Percentiles rank a stretch among this genome's conserved stretches.
Evolutionary conservation across 2,113 vertebrate genomes (phyloP).

Genomic region (Gavialis gangeticus): DNA sequence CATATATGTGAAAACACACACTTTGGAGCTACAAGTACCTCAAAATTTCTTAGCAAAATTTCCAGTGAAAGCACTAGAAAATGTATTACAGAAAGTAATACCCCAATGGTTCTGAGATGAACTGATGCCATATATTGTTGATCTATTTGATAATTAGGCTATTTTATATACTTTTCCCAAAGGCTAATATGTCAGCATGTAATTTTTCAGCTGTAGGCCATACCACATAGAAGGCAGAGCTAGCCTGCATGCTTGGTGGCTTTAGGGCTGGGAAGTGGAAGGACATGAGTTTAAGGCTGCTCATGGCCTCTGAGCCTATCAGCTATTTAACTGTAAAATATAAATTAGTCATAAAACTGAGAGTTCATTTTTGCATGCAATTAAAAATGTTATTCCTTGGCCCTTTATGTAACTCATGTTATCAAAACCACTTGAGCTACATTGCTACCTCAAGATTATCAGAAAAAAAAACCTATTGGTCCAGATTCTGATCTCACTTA

Average conservation of each 20-base stretch:
- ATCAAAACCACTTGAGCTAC: neutral
- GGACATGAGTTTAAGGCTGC: neutral
- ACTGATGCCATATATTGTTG: neutral
- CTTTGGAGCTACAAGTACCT: conserved; percentile 1
- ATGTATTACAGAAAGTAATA: neutral
- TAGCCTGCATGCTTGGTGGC: no score
- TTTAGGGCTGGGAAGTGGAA: no score
- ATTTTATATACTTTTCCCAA: neutral
- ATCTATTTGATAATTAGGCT: neutral
- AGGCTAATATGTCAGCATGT: neutral
- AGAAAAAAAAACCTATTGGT: neutral
- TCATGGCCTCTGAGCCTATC: neutral
- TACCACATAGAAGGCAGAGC: no score
- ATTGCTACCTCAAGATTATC: neutral
- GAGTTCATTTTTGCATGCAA: neutral
- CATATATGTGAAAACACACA: no score
- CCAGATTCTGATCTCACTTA: neutral
- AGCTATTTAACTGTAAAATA: neutral
- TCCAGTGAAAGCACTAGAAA: neutral
- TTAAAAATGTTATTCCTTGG: neutral
- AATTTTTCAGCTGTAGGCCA: neutral
- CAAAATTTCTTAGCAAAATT: neutral
- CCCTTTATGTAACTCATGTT: neutral
- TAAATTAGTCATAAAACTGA: neutral
- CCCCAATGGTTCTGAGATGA: neutral